Conservation (phyloP, 1,140 invertebrate genomes). For the Scaptomyza graminum region DNA sequence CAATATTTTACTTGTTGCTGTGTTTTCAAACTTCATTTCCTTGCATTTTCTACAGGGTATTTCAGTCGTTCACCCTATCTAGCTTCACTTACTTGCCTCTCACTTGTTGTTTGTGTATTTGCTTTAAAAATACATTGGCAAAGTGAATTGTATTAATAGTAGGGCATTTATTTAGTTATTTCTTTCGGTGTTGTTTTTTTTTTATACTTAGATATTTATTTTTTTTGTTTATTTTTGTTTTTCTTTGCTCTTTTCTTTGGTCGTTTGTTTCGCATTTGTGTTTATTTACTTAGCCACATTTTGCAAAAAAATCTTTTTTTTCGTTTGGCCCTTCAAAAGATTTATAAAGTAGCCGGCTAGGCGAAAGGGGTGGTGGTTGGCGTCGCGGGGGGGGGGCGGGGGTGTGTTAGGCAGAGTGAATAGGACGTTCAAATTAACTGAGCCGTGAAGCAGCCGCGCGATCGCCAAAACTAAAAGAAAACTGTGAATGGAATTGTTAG, state of each 20-base stretch:
- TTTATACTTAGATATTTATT: conserved; percentile 15
- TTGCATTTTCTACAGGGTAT: conserved; percentile 41
- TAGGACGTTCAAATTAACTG: conserved; percentile 68
- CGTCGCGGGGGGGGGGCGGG: neutral
- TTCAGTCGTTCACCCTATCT: neutral
- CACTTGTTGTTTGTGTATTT: conserved; percentile 59
- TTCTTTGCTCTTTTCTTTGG: conserved; percentile 31
- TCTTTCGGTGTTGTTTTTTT: conserved; percentile 46
- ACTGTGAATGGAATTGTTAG: conserved; percentile 80
- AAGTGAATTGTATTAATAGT: conserved; percentile 83
- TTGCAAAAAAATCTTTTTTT: conserved; percentile 37
- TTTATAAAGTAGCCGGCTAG: conserved; percentile 70
- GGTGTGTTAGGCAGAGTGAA: neutral
- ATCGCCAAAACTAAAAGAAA: conserved; percentile 71
- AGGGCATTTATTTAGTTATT: conserved; percentile 83
- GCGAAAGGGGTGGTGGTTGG: conserved; percentile 14
- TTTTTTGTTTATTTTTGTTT: conserved; percentile 26
- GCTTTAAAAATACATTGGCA: conserved; percentile 80
- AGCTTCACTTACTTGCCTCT: conserved; percentile 17
- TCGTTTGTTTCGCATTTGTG: conserved; percentile 58
- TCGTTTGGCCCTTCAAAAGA: conserved; percentile 72
- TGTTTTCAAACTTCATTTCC: too few species aligned
- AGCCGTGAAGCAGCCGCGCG: conserved; percentile 61
- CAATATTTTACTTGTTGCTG: neutral
- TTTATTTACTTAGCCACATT: conserved; percentile 80